Evolutionary conservation across 2,888 invertebrate genomes (phyloP).

Genomic region (Andricus quercusramuli): DNA sequence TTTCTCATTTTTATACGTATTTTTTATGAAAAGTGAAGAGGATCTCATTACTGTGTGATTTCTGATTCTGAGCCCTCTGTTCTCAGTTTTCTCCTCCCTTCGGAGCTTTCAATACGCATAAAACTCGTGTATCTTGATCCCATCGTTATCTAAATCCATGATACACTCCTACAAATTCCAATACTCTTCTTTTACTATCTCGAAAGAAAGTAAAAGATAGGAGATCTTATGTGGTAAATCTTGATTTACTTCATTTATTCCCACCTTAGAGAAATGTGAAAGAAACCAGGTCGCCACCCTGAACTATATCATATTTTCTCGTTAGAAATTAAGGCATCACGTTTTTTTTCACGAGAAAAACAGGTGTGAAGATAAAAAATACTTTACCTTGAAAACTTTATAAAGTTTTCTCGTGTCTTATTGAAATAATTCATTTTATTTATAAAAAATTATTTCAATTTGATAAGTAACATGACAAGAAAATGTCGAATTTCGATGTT

Average conservation of each 20-base stretch:
- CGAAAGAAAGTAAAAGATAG: background rate
- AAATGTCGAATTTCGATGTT: too few relatives aligned
- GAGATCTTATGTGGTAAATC: conserved; percentile 2
- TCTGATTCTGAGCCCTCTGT: background rate
- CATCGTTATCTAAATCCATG: conserved; percentile 27
- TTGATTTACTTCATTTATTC: conserved; percentile 6
- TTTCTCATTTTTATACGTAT: background rate
- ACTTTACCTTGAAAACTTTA: background rate
- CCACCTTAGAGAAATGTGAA: background rate
- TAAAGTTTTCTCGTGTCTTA: background rate
- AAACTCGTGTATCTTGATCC: conserved; percentile 27
- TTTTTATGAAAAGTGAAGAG: background rate
- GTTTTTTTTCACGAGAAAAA: background rate
- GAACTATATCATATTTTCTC: background rate
- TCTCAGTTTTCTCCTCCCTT: conserved; percentile 20
- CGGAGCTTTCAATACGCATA: conserved; percentile 9
- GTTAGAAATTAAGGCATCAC: background rate
- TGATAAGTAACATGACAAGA: too few relatives aligned
- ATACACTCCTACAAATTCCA: conserved; percentile 14
- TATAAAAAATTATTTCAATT: background rate
- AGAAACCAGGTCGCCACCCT: conserved; percentile 6
- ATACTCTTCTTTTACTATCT: background rate
- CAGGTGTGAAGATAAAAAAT: background rate
- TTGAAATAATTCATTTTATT: background rate
- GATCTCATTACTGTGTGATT: conserved; percentile 9